A percentile compares a stretch with the other conserved stretches of the same genome.
These are phyloP conservation scores for Punctoribates punctum DNA, from an alignment of 2,888 invertebrate species.

Conservation along the genomic window DNA sequence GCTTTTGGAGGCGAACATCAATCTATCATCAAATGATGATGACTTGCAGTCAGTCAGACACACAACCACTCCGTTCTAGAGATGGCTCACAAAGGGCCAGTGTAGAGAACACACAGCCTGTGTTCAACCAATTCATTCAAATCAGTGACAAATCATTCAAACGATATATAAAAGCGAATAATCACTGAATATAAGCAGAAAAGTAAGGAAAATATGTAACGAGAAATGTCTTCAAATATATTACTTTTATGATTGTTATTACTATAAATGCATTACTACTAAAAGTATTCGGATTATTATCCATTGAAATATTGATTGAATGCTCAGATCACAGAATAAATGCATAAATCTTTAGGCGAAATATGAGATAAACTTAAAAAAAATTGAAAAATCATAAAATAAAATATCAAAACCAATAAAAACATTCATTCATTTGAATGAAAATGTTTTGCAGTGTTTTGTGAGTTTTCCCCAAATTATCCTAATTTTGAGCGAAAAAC, in stretches of 20 bases:
- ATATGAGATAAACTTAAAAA: no score
- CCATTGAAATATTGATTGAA: neutral
- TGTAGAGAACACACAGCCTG: neutral
- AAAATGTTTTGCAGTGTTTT: no score
- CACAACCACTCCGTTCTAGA: neutral
- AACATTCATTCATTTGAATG: no score
- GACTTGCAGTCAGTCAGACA: neutral
- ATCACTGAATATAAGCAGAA: neutral
- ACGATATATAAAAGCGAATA: neutral
- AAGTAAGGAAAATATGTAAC: neutral
- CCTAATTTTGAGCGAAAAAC: no score
- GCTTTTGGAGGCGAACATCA: neutral
- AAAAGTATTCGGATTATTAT: neutral
- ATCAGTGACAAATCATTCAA: conserved; percentile 10
- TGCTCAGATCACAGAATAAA: neutral
- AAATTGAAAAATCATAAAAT: no score
- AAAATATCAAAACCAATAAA: no score
- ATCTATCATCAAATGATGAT: conserved; percentile 13
- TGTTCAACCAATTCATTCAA: neutral
- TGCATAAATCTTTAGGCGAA: no score
- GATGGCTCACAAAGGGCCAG: neutral
- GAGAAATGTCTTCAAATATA: conserved; percentile 3
- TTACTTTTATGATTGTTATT: neutral
- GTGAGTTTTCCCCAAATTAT: no score
- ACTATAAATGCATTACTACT: neutral